Percentiles rank a stretch among this genome's conserved stretches.
phyloP scores from a whole-genome alignment of 2,113 vertebrate genomes.

The Xiphorhynchus elegans region DNA sequence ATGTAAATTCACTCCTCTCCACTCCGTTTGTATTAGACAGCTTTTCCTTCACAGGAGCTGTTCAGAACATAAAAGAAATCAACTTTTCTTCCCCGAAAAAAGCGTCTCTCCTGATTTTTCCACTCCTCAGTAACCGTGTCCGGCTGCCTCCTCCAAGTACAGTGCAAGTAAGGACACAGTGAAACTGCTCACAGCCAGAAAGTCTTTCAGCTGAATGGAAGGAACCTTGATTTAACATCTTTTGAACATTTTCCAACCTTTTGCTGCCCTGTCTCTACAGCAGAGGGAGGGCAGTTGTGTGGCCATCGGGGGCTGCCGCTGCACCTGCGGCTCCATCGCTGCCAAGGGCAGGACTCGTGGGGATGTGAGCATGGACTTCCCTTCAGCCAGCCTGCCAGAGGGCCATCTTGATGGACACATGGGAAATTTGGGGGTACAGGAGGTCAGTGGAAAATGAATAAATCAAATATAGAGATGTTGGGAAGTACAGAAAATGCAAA shows the following conservation, averaged over 20 bases:
- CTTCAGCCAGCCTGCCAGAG: not conserved
- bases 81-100: not conserved
- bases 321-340: fast-evolving
- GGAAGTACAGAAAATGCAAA: not conserved
- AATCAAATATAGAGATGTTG: not conserved
- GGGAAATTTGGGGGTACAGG: not conserved
- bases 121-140: not conserved
- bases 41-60: not conserved
- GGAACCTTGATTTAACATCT: not conserved
- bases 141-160: not conserved
- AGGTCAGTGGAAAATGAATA: not conserved
- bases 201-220: not conserved
- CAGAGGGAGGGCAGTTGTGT: not conserved
- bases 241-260: not conserved
- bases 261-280: not conserved
- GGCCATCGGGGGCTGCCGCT: not conserved
- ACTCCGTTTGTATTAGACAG: not conserved
- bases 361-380: fast-evolving
- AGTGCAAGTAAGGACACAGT: not conserved
- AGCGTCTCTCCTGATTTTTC: not conserved
- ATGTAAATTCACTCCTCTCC: not conserved
- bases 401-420: not conserved
- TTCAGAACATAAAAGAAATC: not conserved
- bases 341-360: not conserved
- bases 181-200: not conserved